Conservation (phyloP, 2,888 invertebrate genomes). For the Mythimna impura region DNA sequence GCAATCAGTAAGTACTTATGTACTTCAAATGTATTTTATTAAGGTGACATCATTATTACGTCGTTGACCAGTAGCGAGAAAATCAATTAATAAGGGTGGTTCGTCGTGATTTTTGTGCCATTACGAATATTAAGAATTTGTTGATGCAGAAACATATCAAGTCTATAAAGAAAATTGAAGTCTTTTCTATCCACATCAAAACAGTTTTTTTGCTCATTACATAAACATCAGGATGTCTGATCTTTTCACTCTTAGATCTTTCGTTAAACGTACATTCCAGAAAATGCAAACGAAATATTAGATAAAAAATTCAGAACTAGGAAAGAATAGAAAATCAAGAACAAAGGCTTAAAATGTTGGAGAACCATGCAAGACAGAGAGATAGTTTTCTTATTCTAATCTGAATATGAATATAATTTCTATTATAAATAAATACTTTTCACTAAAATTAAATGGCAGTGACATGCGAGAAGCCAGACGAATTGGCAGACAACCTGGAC, state of each 20-base stretch:
- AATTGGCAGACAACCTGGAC: background rate
- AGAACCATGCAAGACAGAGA: background rate
- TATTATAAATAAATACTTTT: background rate
- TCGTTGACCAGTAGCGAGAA: constrained; percentile 18
- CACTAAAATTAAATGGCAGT: background rate
- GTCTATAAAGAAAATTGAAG: no score
- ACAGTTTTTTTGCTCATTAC: no score
- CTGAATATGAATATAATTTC: background rate
- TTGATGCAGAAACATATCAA: background rate
- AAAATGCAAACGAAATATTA: background rate
- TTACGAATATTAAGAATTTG: background rate
- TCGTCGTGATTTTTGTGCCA: background rate
- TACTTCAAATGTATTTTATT: constrained; percentile 32
- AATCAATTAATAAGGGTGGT: constrained; percentile 7
- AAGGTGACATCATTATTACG: constrained; percentile 38
- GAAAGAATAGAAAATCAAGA: background rate
- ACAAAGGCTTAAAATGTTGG: background rate
- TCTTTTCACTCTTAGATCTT: no score
- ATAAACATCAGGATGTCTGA: no score
- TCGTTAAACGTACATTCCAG: no score
- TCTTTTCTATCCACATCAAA: no score
- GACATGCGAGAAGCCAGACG: background rate
- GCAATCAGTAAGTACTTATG: constrained; percentile 25
- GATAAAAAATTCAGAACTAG: background rate
- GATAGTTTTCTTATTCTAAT: background rate